These are phyloP conservation scores for Progne subis DNA, from an alignment of 2,113 vertebrate species.

Conservation along the genomic window DNA sequence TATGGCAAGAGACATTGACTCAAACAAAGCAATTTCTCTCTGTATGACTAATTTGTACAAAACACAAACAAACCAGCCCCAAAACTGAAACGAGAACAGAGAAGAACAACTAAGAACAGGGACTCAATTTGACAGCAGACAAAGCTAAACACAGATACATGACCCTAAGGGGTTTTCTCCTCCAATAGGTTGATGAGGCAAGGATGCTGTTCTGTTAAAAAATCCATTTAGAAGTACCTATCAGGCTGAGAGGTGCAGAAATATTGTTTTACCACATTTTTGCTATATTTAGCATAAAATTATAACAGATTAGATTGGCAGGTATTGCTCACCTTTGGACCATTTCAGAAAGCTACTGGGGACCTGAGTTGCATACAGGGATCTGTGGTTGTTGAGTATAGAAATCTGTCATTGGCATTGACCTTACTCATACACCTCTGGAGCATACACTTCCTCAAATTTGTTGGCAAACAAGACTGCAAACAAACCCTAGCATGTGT, in stretches of 20 bases:
- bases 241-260: background rate
- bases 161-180: background rate
- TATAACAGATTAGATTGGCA: background rate
- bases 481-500: background rate
- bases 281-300: background rate
- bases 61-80: background rate
- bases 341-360: background rate
- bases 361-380: background rate
- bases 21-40: background rate
- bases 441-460: background rate
- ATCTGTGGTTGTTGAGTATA: background rate
- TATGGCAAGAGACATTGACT: background rate
- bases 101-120: background rate
- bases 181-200: accelerated
- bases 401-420: background rate
- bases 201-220: background rate
- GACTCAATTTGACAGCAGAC: background rate
- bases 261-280: background rate
- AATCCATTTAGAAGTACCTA: background rate
- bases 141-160: background rate
- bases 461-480: background rate
- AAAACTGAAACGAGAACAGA: background rate
- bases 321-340: background rate
- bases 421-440: background rate
- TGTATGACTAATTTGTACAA: background rate